Conservation (phyloP, 2,113 vertebrate species). For the Apteryx mantelli region DNA sequence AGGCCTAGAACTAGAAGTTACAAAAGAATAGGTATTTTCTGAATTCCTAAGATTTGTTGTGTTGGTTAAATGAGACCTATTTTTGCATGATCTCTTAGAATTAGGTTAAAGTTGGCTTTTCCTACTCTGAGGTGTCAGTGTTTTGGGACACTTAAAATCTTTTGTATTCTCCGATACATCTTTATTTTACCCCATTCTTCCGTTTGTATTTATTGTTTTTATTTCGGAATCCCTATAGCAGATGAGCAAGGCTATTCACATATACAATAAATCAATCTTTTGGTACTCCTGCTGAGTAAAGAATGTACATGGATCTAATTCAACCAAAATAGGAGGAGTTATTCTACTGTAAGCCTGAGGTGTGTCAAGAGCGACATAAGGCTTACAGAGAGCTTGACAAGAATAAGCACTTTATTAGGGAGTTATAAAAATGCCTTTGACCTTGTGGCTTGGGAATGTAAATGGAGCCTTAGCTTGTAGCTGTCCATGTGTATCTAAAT, state of each 20-base stretch:
- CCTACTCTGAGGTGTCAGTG: background rate
- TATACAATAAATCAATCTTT: background rate
- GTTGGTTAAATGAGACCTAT: background rate
- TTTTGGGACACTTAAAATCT: background rate
- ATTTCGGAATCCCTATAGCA: background rate
- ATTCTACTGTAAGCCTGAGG: background rate
- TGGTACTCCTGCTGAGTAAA: background rate
- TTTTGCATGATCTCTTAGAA: background rate
- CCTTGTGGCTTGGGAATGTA: conserved; percentile 17
- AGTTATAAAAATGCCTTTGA: conserved; percentile 34
- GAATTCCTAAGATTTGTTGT: background rate
- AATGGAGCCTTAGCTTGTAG: background rate
- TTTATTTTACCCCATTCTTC: background rate
- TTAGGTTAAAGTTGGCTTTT: background rate
- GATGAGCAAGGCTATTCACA: background rate
- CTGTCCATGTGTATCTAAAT: background rate
- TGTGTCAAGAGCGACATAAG: background rate
- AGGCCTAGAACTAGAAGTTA: background rate
- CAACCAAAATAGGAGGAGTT: background rate
- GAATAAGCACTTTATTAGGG: conserved; percentile 34
- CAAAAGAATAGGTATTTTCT: background rate
- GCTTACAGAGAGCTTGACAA: conserved; percentile 9
- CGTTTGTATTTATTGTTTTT: background rate
- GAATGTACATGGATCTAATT: background rate
- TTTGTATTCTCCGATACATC: background rate